Base-by-base conservation (phyloP, 1,140 invertebrate species). In the Cyphomyrmex costatus region DNA sequence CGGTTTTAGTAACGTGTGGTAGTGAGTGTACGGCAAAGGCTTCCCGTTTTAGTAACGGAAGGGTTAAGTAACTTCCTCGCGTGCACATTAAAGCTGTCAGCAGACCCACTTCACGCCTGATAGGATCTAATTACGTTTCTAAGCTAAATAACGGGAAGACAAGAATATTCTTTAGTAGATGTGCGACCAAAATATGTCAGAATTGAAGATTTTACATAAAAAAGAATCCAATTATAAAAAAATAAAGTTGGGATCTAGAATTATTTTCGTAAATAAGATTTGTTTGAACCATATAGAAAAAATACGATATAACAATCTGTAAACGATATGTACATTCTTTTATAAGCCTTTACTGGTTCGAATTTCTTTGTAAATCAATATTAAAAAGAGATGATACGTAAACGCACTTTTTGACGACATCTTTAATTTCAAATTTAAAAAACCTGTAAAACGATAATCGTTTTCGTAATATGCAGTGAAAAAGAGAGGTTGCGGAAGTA, bases 41-140 rank as follows among this genome's bases (percentile, higher is more conserved):
- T 60, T 83, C 68, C 42, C 79, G 68, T 73, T 61, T 73, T 60
- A 83, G 56, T 83, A 83, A 30, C 68, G 53, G 79, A 83, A 49
- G 24, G 36, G 68, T 74, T 30, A 60, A 83, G 24, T 33, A 60
- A 56, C 49, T 56, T 80, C 21, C 78, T 80, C 49, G 49, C 65
- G 78, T 70, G 78, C 24, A 19, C 78, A 58, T 80, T 80, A 80
- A 80, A 6, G 36, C 24, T 46, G 68, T 60, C 68, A 73, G 68
- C 53, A 83, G 53, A 42, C 8, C 53, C 79, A 83, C 51, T 73
- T 74, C 36, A 60, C 53, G 79, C 24, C 66, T 73, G 68, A 61
- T 74, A 83, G 68, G 68, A 74, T 83, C 42, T 83, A 60, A 42
- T 83, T 83, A 58, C 53, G 14, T 74, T 74, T 74, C 71, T 74